phyloP scores from a whole-genome alignment of 2,888 invertebrate genomes.

The Trachelus tabidus region DNA sequence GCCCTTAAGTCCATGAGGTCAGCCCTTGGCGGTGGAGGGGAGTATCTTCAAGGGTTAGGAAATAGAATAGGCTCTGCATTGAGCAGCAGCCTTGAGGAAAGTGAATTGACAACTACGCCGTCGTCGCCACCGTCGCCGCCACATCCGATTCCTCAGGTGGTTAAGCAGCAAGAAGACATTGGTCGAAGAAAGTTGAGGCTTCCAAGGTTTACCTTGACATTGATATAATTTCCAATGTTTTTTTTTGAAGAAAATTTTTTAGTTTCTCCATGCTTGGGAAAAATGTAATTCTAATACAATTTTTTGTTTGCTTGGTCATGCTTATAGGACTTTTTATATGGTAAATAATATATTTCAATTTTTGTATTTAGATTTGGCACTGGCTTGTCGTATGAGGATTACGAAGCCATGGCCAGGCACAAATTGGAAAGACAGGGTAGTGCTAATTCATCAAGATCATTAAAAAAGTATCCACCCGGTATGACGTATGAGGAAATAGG shows the following conservation, averaged over 20 bases:
- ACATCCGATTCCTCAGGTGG: conserved; percentile 10
- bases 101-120: conserved; percentile 52
- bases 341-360: not conserved
- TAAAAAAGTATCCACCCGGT: conserved; percentile 58
- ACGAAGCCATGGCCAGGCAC: conserved; percentile 62
- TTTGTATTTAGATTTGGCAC: conserved; percentile 48
- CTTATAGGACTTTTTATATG: not conserved
- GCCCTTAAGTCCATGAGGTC: conserved; percentile 61
- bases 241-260: conserved; percentile 17
- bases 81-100: conserved; percentile 62
- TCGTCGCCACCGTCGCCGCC: conserved; percentile 53
- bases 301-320: too few relatives aligned
- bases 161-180: conserved; percentile 41
- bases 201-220: conserved; percentile 40
- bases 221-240: conserved; percentile 18
- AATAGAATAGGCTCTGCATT: conserved; percentile 60
- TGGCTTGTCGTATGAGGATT: conserved; percentile 63
- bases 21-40: conserved; percentile 60
- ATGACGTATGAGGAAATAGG: conserved; percentile 64
- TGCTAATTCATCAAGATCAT: conserved; percentile 45
- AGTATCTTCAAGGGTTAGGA: conserved; percentile 61
- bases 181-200: conserved; percentile 48
- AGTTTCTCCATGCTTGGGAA: too few relatives aligned
- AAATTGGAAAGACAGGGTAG: conserved; percentile 59
- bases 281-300: not conserved